phyloP scores from a whole-genome alignment of 2,888 invertebrate genomes.

The Napeogenes sylphis region DNA sequence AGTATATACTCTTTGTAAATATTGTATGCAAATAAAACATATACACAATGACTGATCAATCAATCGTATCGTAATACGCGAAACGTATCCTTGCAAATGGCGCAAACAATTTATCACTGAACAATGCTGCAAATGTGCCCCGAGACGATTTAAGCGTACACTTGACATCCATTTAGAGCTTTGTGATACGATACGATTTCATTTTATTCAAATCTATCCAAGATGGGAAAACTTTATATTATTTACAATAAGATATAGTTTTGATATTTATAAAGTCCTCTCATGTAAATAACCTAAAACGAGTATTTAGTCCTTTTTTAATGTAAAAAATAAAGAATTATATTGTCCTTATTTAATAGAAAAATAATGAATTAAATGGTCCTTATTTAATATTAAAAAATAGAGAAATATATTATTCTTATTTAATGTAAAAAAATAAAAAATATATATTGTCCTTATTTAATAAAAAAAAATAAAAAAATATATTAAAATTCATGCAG shows the following conservation, averaged over 20 bases:
- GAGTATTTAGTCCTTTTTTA: no score
- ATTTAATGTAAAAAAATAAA: no score
- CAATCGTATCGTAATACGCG: constrained; percentile 23
- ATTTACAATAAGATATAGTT: neutral
- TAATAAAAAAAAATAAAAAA: no score
- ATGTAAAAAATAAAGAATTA: no score
- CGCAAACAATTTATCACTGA: constrained; percentile 34
- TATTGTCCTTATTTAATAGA: no score
- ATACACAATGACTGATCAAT: constrained; percentile 20
- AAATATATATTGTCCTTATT: no score
- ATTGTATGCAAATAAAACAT: neutral
- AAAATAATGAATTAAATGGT: no score
- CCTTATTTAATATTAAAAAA: no score
- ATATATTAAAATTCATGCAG: no score
- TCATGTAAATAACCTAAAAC: no score
- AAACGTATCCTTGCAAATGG: constrained; percentile 29
- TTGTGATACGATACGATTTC: constrained; percentile 12
- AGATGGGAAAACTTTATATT: neutral
- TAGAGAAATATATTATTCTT: no score
- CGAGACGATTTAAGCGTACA: constrained; percentile 32
- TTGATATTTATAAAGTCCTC: neutral
- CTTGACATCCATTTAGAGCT: constrained; percentile 31
- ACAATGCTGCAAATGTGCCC: constrained; percentile 34
- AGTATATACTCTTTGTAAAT: no score
- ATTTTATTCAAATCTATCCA: neutral